Percentiles rank a stretch among this genome's conserved stretches.
Evolutionary conservation across 1,140 invertebrate species (phyloP).

Genomic region (Drosophila truncata): DNA sequence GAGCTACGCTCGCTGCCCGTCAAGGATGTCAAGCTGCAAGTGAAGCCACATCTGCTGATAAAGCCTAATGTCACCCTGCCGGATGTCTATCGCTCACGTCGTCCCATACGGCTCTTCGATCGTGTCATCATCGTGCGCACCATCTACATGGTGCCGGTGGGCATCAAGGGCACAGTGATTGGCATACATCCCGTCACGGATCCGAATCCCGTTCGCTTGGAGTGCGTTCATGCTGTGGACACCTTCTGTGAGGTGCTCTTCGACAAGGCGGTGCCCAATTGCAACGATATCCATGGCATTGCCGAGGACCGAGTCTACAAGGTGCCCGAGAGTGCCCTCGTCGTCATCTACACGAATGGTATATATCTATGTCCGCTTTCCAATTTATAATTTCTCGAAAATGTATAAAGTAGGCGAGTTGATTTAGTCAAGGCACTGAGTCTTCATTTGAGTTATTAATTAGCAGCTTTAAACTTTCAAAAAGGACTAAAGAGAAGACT

Average conservation of each 20-base stretch:
- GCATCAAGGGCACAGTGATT: slow-evolving; percentile 93
- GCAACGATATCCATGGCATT: slow-evolving; percentile 74
- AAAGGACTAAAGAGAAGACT: not conserved
- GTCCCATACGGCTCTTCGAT: slow-evolving; percentile 92
- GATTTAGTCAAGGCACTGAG: not conserved
- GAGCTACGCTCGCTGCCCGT: slow-evolving; percentile 84
- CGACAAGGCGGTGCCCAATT: slow-evolving; percentile 65
- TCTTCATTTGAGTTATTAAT: not conserved
- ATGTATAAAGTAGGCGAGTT: not conserved
- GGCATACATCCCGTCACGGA: slow-evolving; percentile 87
- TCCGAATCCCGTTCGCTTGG: slow-evolving; percentile 79
- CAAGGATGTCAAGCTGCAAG: slow-evolving; percentile 89
- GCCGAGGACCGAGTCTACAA: slow-evolving; percentile 74
- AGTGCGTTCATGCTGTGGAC: slow-evolving; percentile 73
- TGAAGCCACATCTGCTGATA: slow-evolving; percentile 92
- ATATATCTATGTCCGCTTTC: not conserved
- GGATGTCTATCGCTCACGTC: slow-evolving; percentile 57
- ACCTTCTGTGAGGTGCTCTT: slow-evolving; percentile 77
- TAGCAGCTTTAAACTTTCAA: not conserved
- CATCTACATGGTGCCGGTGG: slow-evolving; percentile 90
- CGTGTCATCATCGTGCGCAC: slow-evolving; percentile 92
- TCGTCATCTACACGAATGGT: slow-evolving; percentile 56
- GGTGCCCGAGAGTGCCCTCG: slow-evolving; percentile 67
- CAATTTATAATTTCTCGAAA: not conserved
- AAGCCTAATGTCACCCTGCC: slow-evolving; percentile 86